A percentile compares a stretch with the other conserved stretches of the same genome.
Conservation (phyloP, 1,140 invertebrate species). For the Camponotus pennsylvanicus region DNA sequence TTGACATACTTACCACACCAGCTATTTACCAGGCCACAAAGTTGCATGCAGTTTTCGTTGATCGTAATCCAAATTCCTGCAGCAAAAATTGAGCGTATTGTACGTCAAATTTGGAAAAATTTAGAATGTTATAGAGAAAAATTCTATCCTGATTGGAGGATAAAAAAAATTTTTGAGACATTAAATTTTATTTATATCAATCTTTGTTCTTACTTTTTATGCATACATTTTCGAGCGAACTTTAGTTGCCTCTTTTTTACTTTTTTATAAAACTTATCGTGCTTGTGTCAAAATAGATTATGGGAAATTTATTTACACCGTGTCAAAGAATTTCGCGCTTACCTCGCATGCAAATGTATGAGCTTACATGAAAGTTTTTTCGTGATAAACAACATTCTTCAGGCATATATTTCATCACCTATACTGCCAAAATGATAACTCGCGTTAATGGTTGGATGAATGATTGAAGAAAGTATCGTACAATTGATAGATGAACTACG, state of each 20-base stretch:
- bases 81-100: too few species aligned
- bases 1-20: slow-evolving; percentile 6
- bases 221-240: not conserved
- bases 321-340: not conserved
- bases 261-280: not conserved
- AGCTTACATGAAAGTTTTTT: slow-evolving; percentile 13
- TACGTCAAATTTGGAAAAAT: too few species aligned
- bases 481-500: slow-evolving; percentile 14
- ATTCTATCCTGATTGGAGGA: too few species aligned
- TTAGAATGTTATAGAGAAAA: too few species aligned
- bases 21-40: not conserved
- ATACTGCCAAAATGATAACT: not conserved
- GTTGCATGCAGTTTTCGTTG: not conserved
- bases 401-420: not conserved
- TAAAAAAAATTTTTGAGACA: too few species aligned
- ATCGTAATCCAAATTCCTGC: not conserved
- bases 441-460: not conserved
- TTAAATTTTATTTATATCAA: too few species aligned
- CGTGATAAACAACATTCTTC: slow-evolving; percentile 20
- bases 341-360: slow-evolving; percentile 13
- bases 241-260: not conserved
- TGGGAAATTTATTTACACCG: not conserved
- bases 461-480: not conserved
- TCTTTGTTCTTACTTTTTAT: too few species aligned
- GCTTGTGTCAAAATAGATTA: not conserved